These are phyloP conservation scores for Sturnus vulgaris DNA, from an alignment of 2,113 vertebrate species.

Conservation along the genomic window DNA sequence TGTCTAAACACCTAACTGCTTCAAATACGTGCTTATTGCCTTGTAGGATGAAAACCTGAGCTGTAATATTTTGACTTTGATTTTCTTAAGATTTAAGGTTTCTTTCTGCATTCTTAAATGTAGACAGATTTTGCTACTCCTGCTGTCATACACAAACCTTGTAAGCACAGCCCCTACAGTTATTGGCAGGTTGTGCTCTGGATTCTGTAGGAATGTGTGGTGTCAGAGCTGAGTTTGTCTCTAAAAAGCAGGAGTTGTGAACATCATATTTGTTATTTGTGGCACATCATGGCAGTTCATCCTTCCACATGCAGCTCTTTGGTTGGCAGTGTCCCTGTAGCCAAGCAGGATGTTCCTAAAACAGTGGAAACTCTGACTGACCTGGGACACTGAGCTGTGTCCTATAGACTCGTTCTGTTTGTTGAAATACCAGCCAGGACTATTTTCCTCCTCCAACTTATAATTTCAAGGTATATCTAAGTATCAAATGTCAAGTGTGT, in stretches of 20 bases:
- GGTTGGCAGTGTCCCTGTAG: background rate
- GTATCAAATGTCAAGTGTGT: background rate
- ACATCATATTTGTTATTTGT: background rate
- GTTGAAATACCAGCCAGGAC: background rate
- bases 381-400: background rate
- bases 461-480: background rate
- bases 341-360: background rate
- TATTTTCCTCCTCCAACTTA: background rate
- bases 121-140: background rate
- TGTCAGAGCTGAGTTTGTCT: background rate
- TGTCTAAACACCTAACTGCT: background rate
- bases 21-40: background rate
- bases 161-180: background rate
- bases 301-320: fast-evolving
- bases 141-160: background rate
- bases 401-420: background rate
- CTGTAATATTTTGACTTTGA: background rate
- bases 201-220: background rate
- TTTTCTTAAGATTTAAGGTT: background rate
- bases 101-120: background rate
- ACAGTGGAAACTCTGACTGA: background rate
- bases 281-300: background rate
- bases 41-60: background rate
- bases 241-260: background rate
- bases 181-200: background rate